These are phyloP conservation scores for Tenrec ecaudatus DNA, from an alignment of 2,113 vertebrate genomes.

Conservation along the genomic window DNA sequence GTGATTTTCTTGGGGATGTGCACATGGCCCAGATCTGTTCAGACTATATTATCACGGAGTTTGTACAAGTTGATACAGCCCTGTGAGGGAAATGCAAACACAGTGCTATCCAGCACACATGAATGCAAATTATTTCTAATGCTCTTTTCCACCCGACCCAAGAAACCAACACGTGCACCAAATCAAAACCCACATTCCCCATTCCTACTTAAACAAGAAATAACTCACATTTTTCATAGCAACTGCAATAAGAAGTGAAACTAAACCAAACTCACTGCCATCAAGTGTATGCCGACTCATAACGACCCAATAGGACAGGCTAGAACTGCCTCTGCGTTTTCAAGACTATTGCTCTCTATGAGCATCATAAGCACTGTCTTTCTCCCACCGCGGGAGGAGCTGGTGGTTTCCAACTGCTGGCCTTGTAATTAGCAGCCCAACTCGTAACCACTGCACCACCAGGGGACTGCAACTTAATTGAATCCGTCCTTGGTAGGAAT, in stretches of 20 bases:
- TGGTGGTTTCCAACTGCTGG: no score
- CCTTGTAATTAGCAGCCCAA: no score
- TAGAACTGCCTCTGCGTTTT: no score
- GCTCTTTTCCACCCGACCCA: background rate
- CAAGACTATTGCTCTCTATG: no score
- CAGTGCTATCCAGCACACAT: background rate
- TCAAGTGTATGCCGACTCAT: no score
- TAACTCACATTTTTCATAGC: background rate
- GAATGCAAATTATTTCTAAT: conserved; percentile 34
- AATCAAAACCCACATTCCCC: background rate
- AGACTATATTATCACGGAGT: background rate
- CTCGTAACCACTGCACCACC: no score
- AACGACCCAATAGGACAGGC: no score
- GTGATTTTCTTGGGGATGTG: background rate
- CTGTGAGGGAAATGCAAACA: background rate
- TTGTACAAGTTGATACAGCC: background rate
- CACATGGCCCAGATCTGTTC: conserved; percentile 5
- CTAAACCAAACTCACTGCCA: no score
- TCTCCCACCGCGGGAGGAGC: no score
- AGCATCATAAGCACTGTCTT: no score
- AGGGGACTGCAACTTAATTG: background rate
- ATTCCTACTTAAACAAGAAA: background rate
- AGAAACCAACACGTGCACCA: conserved; percentile 2
- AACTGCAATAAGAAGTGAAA: background rate
- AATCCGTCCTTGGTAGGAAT: background rate